phyloP scores from a whole-genome alignment of 2,888 invertebrate species.

The Lacanobia wlatinum region DNA sequence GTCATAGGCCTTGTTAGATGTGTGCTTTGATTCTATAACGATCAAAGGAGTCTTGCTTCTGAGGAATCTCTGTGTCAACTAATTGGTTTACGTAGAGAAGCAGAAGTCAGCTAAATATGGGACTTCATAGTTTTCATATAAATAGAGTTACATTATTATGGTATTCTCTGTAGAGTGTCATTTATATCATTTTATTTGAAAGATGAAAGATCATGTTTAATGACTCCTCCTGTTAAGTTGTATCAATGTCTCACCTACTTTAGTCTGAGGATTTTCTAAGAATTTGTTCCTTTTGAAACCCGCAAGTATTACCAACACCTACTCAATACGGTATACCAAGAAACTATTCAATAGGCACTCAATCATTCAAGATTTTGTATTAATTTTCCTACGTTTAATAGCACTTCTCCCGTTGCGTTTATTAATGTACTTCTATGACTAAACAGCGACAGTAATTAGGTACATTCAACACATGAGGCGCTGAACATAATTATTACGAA shows the following conservation, averaged over 20 bases:
- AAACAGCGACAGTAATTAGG: conserved; percentile 23
- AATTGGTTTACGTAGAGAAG: conserved; percentile 84
- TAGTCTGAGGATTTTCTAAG: not conserved
- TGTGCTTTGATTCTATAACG: conserved; percentile 84
- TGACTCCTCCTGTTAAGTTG: not conserved
- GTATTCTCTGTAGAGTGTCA: conserved; percentile 11
- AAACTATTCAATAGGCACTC: conserved; percentile 31
- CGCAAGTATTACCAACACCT: not conserved
- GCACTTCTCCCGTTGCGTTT: conserved; percentile 14
- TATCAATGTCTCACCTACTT: not conserved
- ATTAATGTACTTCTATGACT: conserved; percentile 10
- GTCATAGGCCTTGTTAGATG: conserved; percentile 86
- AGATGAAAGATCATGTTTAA: conserved; percentile 11
- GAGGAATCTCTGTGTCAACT: conserved; percentile 83
- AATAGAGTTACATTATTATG: conserved; percentile 21
- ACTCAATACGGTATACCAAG: conserved; percentile 10
- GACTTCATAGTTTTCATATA: conserved; percentile 37
- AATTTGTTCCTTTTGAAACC: conserved; percentile 20
- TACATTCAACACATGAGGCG: conserved; percentile 27
- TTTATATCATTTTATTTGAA: conserved; percentile 3
- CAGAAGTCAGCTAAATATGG: conserved; percentile 78
- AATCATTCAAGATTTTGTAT: conserved; percentile 26
- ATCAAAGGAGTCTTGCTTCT: conserved; percentile 84
- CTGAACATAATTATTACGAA: conserved; percentile 25
- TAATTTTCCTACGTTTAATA: conserved; percentile 29